phyloP scores from a whole-genome alignment of 2,797 vertebrate species.

The Pseudochaenichthys georgianus region DNA sequence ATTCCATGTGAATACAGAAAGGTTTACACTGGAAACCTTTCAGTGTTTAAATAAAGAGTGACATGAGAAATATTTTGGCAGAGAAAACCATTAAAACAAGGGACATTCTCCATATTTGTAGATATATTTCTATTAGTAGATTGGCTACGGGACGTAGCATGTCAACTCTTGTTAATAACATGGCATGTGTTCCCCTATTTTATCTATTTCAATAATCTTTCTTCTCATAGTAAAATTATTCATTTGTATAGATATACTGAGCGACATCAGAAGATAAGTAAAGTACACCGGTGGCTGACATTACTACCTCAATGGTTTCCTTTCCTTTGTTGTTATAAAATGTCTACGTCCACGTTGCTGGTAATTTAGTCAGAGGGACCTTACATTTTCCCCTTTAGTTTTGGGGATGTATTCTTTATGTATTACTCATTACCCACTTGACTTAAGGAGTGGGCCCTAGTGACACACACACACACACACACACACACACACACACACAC shows the following conservation, averaged over 20 bases:
- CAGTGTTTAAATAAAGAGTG: too few relatives aligned
- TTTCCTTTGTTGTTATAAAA: constrained; percentile 21
- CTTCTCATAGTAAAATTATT: background rate
- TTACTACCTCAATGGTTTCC: constrained; percentile 16
- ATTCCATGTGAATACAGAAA: background rate
- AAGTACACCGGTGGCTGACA: background rate
- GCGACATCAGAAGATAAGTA: background rate
- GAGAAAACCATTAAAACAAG: background rate
- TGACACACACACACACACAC: too few relatives aligned
- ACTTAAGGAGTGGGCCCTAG: too few relatives aligned
- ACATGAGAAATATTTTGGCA: background rate
- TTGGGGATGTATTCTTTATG: too few relatives aligned
- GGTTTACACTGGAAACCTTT: too few relatives aligned
- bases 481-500: too few relatives aligned
- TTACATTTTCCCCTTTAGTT: too few relatives aligned
- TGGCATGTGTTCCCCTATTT: too few relatives aligned
- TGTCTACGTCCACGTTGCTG: too few relatives aligned
- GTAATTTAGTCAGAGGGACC: too few relatives aligned
- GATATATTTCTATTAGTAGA: background rate
- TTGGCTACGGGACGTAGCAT: background rate
- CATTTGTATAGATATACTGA: background rate
- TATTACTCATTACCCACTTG: too few relatives aligned
- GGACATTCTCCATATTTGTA: background rate
- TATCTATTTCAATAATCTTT: too few relatives aligned
- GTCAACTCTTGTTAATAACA: background rate